Base-by-base conservation (phyloP, 2,888 invertebrate genomes). In the Diogma glabrata region DNA sequence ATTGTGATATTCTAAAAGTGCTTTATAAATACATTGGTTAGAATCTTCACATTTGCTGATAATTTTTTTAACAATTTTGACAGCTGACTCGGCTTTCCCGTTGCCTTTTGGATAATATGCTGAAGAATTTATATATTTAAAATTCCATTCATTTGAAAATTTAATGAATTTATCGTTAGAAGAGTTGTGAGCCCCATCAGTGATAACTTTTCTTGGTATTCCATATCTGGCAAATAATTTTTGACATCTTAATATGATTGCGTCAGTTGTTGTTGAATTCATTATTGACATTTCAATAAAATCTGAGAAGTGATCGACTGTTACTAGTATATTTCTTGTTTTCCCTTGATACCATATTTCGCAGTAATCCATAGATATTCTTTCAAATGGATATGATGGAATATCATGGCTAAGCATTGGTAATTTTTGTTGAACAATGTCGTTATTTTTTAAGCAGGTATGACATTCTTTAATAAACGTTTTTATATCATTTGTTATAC, bases 61-160 rank as follows among this genome's bases (percentile, higher is more conserved):
- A 49, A 49, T 49, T 24, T 10, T 23, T 20, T 26, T 20, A 16
- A n/a, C 30, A 22, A 30, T 46, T 46, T 17, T 30, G 8, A 46
- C 30, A 20, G 51, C 26, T 6, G 33, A 26, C 26, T 40, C 19
- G 24, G 45, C 46, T 28, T 45, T 51, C 10, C 47, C 47, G 16
- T 28, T 28, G 26, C 2, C 24, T 28, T 19, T 26, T 9, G n/a
- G 47, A 17, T 47, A 19, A 4, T 28, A 12, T 24, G 47, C 28
- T 7, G 17, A 28, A 7, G 47, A 47, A 9, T 24, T 26, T n/a
- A n/a, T 6, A 17, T 19, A 19, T 40, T 9, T 40, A 12, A 40
- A 19, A 19, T 40, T 40, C 40, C 40, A 40, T 16, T 19, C 24
- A 5, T 22, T 4, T 8, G 6, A 14, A 26, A 47, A 28, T 26